Evolutionary conservation across 2,888 invertebrate genomes (phyloP), one percentile per base, ranked within the genome.

Genomic region (Tetheella fluctuosa): DNA sequence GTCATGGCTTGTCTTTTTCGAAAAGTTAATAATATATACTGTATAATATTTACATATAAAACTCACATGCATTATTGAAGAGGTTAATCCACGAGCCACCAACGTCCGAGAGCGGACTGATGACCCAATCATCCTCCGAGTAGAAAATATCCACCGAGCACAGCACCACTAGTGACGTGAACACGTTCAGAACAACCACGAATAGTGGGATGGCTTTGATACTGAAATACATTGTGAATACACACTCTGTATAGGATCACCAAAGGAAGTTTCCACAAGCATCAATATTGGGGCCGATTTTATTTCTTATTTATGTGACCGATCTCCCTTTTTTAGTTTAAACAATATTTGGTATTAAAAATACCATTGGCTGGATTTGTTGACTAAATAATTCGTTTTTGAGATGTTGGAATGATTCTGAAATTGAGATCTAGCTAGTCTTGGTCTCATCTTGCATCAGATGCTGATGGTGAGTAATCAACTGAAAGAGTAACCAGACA

Each of bases 11-110:
- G n/a, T n/a, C n/a, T n/a, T n/a, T n/a, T n/a, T n/a, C n/a, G n/a
- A n/a, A n/a, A n/a, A n/a, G n/a, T n/a, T n/a, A n/a, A n/a, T n/a
- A n/a, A n/a, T n/a, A n/a, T 10, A 0, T 30, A 10, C 10, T 30
- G 7, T 8, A 10, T 10, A 7, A 30, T 10, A 10, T 2, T 1
- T 10, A 30, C 30, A 30, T 37, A 39, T 6, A n/a, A 15, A 58
- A 74, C 86, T 80, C 52, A 90, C 90, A 86, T 37, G 75, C 70
- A 0, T 79, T 53, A 2, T 64, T 56, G 59, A 85, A 89, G 12
- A 88, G 60, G 1, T 75, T 2, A 8, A 90, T 63, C 90, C 90
- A 90, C 0, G 90, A 90, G 2, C 88, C 89, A 0, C 88, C 89
- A 0, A 60, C 25, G 59, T 90, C 90, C 0, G 66, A 4, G 0